Evolutionary conservation across 2,113 vertebrate genomes (phyloP).

Genomic region (Addax nasomaculatus): DNA sequence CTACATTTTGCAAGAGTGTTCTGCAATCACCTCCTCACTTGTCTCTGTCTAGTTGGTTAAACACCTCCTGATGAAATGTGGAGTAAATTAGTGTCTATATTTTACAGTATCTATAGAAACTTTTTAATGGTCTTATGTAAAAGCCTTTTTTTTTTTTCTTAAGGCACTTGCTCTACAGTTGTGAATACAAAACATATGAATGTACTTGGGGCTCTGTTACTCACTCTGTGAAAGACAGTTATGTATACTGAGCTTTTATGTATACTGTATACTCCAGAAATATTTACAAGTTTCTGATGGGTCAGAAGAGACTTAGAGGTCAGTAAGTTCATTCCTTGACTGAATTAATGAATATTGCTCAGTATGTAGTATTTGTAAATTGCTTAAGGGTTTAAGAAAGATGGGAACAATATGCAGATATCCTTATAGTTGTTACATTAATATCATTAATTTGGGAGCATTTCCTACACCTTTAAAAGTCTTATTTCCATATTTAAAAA

Average conservation of each 20-base stretch:
- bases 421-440: neutral
- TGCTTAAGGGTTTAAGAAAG: neutral
- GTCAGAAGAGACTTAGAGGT: neutral
- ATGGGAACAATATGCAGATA: neutral
- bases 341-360: neutral
- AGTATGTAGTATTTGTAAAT: neutral
- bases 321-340: slow-evolving; percentile 1
- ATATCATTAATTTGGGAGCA: neutral
- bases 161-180: neutral
- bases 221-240: slow-evolving; percentile 36
- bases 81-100: neutral
- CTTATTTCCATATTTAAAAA: neutral
- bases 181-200: neutral
- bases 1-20: neutral
- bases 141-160: neutral
- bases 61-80: neutral
- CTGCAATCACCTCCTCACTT: neutral
- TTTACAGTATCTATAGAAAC: neutral
- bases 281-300: neutral
- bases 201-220: neutral
- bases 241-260: neutral
- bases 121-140: neutral
- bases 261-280: neutral
- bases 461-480: neutral
- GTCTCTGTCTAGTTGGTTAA: neutral